Percentiles rank a stretch among this genome's conserved stretches.
phyloP scores from a whole-genome alignment of 2,797 vertebrate genomes.

The Gastrophryne carolinensis region DNA sequence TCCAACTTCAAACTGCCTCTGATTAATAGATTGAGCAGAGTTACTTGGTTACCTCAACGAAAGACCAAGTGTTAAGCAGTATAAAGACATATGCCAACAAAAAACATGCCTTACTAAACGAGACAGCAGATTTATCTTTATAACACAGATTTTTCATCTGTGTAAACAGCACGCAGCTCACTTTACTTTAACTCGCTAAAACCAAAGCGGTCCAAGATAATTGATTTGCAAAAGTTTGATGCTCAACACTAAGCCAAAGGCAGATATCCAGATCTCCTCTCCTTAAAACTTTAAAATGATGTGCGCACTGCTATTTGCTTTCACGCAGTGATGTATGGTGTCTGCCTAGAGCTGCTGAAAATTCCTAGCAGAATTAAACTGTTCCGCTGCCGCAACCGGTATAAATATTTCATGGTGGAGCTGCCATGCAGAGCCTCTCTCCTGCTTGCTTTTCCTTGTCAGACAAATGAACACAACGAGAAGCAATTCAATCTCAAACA shows the following conservation, averaged over 20 bases:
- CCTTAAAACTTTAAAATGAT: conserved; percentile 41
- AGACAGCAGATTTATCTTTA: conserved; percentile 22
- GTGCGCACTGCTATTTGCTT: conserved; percentile 28
- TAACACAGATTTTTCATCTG: background rate
- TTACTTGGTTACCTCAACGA: background rate
- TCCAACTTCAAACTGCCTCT: background rate
- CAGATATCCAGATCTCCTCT: conserved; percentile 38
- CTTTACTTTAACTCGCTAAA: conserved; percentile 40
- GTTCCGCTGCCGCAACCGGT: conserved; percentile 26
- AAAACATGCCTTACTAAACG: background rate
- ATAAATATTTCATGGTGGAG: conserved; percentile 46
- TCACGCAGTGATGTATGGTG: conserved; percentile 22
- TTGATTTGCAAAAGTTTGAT: conserved; percentile 33
- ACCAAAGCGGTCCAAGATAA: conserved; percentile 22
- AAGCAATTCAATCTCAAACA: conserved; percentile 41
- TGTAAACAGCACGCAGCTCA: conserved; percentile 16
- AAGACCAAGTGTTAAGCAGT: background rate
- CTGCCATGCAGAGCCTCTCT: conserved; percentile 22
- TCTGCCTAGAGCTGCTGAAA: conserved; percentile 43
- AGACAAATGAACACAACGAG: conserved; percentile 48
- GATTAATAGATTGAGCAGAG: too few species aligned
- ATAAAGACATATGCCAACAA: background rate
- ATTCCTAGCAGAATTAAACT: conserved; percentile 49
- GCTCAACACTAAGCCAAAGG: conserved; percentile 43
- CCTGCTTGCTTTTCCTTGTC: conserved; percentile 33